Evolutionary conservation across 1,140 invertebrate species (phyloP).

Genomic region (Ceratina australensis): DNA sequence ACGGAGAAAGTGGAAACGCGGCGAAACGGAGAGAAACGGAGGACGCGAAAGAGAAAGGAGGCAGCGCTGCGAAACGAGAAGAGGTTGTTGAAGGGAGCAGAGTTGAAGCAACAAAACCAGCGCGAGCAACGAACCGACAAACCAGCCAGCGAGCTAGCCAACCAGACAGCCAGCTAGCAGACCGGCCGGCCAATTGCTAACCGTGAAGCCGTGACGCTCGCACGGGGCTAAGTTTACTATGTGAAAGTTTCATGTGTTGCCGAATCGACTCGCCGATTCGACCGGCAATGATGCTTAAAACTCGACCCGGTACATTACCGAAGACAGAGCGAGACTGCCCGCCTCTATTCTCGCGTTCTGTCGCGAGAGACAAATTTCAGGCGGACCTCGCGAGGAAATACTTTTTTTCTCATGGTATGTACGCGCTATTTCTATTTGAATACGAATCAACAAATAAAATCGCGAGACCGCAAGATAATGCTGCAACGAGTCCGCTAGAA

Average conservation of each 20-base stretch:
- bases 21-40: background rate
- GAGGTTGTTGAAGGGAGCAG: constrained; percentile 59
- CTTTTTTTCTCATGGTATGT: no score
- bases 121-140: constrained; percentile 62
- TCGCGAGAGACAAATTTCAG: background rate
- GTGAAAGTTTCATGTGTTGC: constrained; percentile 67
- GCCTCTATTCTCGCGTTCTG: no score
- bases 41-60: no score
- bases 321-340: background rate
- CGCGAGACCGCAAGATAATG: no score
- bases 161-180: constrained; percentile 52
- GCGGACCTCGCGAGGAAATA: background rate
- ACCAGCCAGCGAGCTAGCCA: constrained; percentile 55
- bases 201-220: constrained; percentile 60
- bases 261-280: constrained; percentile 35
- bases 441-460: no score
- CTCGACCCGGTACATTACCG: constrained; percentile 30
- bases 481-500: no score
- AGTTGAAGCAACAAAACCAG: constrained; percentile 74
- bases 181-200: constrained; percentile 50
- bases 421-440: no score
- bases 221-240: constrained; percentile 75
- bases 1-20: background rate
- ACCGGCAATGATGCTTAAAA: constrained; percentile 53
- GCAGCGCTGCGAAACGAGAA: constrained; percentile 33